Percentiles rank a stretch among this genome's conserved stretches.
Evolutionary conservation across 2,888 invertebrate genomes (phyloP).

Genomic region (Pollenia labialis): DNA sequence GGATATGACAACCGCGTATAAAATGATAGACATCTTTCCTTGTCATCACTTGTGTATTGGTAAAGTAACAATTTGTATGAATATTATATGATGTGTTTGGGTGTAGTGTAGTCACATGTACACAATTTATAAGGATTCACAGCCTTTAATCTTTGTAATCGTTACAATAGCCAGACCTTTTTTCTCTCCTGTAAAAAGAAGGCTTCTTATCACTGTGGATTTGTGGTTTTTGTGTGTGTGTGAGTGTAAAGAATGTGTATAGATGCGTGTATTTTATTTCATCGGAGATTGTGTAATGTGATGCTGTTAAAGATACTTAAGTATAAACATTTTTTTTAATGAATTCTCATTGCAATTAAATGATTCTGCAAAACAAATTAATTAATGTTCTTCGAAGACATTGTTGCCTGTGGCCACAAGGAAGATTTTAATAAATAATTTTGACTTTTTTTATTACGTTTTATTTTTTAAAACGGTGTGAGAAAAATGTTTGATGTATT

Average conservation of each 20-base stretch:
- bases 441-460: no score
- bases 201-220: background rate
- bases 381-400: constrained; percentile 39
- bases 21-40: constrained; percentile 66
- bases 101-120: no score
- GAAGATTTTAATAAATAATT: background rate
- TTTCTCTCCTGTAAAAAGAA: background rate
- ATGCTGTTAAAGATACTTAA: constrained; percentile 34
- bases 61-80: background rate
- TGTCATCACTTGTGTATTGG: constrained; percentile 52
- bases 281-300: constrained; percentile 24
- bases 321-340: constrained; percentile 29
- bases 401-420: constrained; percentile 28
- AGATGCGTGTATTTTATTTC: background rate
- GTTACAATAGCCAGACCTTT: background rate
- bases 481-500: no score
- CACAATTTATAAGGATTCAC: background rate
- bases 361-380: constrained; percentile 42
- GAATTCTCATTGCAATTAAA: constrained; percentile 48
- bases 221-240: background rate
- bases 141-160: constrained; percentile 45
- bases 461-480: no score
- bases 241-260: background rate
- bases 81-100: background rate
- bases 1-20: constrained; percentile 33